Conservation (phyloP, 2,797 vertebrate species). For the Parauchenoglanis punctatus region DNA sequence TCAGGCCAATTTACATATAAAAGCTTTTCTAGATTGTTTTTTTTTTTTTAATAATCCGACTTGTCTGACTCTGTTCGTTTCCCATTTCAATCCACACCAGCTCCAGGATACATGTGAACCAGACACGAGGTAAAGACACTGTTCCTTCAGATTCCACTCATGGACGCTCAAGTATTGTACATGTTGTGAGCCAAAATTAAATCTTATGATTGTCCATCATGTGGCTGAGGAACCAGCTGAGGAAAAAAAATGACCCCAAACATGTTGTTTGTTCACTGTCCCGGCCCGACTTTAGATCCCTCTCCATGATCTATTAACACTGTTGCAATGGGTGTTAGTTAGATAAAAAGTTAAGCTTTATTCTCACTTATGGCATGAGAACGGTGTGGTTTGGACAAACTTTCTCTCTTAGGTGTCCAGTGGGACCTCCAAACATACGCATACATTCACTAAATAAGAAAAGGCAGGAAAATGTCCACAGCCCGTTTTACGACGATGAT, state of each 20-base stretch:
- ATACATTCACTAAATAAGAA: slow-evolving; percentile 48
- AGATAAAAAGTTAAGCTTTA: slow-evolving; percentile 1
- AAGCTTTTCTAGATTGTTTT: not conserved
- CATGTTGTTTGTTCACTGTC: not conserved
- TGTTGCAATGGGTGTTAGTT: slow-evolving; percentile 2
- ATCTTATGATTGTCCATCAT: not conserved
- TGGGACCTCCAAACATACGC: slow-evolving; percentile 19
- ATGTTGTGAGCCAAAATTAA: not conserved
- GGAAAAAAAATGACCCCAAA: not conserved
- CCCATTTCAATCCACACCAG: slow-evolving; percentile 12
- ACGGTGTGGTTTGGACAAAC: not conserved
- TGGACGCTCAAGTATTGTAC: not conserved
- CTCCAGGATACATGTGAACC: not conserved
- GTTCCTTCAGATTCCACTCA: not conserved
- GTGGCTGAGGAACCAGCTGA: slow-evolving; percentile 1
- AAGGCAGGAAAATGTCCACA: not conserved
- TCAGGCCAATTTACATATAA: not conserved
- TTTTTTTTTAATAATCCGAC: not conserved
- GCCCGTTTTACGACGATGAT: slow-evolving; percentile 66
- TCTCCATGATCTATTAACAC: not conserved
- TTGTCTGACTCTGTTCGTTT: not conserved
- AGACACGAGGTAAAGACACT: not conserved
- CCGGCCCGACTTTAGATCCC: not conserved
- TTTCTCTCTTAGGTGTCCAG: not conserved
- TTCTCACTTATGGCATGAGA: not conserved